Evolutionary conservation across 2,113 vertebrate species (phyloP), one percentile per base, ranked within the genome.

Genomic region (Callorhinus ursinus): DNA sequence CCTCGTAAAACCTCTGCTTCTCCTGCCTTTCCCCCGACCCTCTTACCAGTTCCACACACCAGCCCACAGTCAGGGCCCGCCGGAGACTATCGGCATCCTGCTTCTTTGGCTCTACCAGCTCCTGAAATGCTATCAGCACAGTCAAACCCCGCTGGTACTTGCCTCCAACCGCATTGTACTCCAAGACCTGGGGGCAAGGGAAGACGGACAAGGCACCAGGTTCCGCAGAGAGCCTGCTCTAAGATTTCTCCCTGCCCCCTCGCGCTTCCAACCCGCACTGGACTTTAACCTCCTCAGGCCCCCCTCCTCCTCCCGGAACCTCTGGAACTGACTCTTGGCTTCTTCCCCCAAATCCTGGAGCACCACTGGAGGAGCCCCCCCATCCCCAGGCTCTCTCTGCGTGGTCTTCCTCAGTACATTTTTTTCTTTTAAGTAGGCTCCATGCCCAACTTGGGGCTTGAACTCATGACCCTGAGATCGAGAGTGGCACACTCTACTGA

Each of bases 1-100:
- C 28, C 31, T 10, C 21, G 49, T 2, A 49, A 61, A 42, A 4
- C 39, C 28, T 49, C 59, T 0, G 39, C 61, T n/a, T 5, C 26
- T 55, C 31, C 71, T 2, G 28, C 71, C 21, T 31, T 59, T n/a
- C 14, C 57, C 18, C n/a, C 9, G 3, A 0, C 4, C 31, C 11
- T 46, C 99, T 99, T 93, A 99, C 99, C 99, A 99, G 97, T 96
- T 99, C 99, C 76, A 99, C 98, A 98, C 99, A 99, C 99, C 99
- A 99, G 89, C 99, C 99, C 13, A 99, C 99, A 1, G 99, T 91
- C 93, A 99, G 98, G 12, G 99, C 99, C 4, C 98, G 61, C 49
- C 98, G 99, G 14, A 99, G 53, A 57, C 97, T 98, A 7, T 97
- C 98, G 0, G 96, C 94, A 42, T 99, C 98, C 88, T 98, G 99